These are phyloP conservation scores for Xenopus petersii DNA, from an alignment of 2,797 vertebrate species.

Conservation along the genomic window DNA sequence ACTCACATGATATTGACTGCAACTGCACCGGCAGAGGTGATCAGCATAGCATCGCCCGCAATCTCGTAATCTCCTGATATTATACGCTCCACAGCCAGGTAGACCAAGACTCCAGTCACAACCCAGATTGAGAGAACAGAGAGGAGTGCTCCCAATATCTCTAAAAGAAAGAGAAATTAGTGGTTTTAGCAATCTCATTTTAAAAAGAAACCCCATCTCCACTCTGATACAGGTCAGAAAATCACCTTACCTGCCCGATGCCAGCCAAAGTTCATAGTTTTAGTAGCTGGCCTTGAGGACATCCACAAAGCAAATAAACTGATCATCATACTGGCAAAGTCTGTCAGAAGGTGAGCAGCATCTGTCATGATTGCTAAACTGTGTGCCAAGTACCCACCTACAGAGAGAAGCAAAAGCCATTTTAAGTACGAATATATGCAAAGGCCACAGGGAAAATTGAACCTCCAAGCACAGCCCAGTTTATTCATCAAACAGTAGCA, in stretches of 20 bases:
- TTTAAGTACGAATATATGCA: too few species aligned
- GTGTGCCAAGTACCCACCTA: constrained; percentile 80
- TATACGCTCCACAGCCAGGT: constrained; percentile 77
- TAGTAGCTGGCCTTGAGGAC: constrained; percentile 76
- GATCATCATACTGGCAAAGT: constrained; percentile 84
- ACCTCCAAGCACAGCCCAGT: too few species aligned
- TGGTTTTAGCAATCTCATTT: too few species aligned
- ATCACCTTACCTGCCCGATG: constrained; percentile 78
- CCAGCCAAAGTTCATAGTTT: constrained; percentile 89
- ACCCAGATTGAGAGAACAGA: constrained; percentile 88
- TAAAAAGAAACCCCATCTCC: too few species aligned
- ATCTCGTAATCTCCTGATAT: constrained; percentile 76
- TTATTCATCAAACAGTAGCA: too few species aligned
- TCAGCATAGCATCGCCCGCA: constrained; percentile 75
- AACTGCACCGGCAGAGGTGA: constrained; percentile 84
- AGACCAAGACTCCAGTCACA: constrained; percentile 76
- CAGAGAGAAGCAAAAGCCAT: not conserved
- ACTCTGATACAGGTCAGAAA: constrained; percentile 13
- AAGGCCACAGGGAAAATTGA: too few species aligned
- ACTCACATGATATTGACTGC: constrained; percentile 77
- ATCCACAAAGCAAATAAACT: constrained; percentile 85
- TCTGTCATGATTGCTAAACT: constrained; percentile 91
- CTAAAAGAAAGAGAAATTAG: constrained; percentile 57
- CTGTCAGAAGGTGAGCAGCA: constrained; percentile 86
- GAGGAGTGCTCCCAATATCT: constrained; percentile 82